Evolutionary conservation across 2,888 invertebrate species (phyloP).

Genomic region (Drosophila subsilvestris): DNA sequence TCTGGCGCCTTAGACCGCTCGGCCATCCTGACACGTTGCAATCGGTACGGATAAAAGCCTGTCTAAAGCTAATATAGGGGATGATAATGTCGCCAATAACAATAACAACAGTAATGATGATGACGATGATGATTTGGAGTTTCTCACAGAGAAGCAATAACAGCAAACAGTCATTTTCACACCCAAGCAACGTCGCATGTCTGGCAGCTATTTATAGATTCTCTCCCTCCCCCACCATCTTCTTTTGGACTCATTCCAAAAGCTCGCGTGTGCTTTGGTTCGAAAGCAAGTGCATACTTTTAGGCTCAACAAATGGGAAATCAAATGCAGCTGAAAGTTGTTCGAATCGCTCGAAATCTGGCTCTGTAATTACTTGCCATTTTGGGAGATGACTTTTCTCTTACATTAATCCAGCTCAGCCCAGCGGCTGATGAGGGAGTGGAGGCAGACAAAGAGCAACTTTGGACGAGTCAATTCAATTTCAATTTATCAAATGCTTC

Average conservation of each 20-base stretch:
- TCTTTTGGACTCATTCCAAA: slow-evolving; percentile 15
- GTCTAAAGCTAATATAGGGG: too few relatives aligned
- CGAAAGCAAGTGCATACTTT: slow-evolving; percentile 52
- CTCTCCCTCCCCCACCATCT: background rate
- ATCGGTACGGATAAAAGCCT: too few relatives aligned
- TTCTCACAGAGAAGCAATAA: slow-evolving; percentile 24
- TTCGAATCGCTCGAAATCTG: slow-evolving; percentile 21
- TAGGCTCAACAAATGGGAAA: slow-evolving; percentile 34
- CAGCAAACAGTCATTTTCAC: slow-evolving; percentile 67
- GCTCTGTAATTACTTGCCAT: slow-evolving; percentile 34
- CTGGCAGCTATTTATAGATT: slow-evolving; percentile 65
- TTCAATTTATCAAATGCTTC: slow-evolving; percentile 67
- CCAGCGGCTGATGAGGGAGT: background rate
- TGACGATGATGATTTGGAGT: slow-evolving; percentile 26
- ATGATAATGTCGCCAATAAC: slow-evolving; percentile 82
- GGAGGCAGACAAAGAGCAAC: slow-evolving; percentile 31
- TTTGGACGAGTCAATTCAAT: slow-evolving; percentile 52
- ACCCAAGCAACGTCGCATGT: slow-evolving; percentile 60
- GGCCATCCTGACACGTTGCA: slow-evolving; percentile 80
- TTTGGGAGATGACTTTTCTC: slow-evolving; percentile 33
- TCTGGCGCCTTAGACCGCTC: slow-evolving; percentile 84
- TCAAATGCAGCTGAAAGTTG: slow-evolving; percentile 4
- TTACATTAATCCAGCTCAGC: slow-evolving; percentile 41
- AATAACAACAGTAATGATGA: slow-evolving; percentile 14
- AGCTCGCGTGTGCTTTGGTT: slow-evolving; percentile 52